phyloP scores from a whole-genome alignment of 2,888 invertebrate genomes.

The Yponomeuta sedellus region DNA sequence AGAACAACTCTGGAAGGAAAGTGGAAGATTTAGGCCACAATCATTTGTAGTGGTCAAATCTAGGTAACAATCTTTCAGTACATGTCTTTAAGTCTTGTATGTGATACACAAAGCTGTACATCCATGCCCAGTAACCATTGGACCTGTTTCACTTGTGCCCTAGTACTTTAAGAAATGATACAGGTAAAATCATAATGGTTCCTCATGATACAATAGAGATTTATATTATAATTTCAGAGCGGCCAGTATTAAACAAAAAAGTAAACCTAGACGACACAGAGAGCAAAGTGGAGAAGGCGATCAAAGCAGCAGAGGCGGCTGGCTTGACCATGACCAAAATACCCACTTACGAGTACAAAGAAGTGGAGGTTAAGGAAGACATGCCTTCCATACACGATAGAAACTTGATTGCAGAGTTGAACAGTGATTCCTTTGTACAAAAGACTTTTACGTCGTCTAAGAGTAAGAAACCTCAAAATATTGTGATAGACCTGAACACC shows the following conservation, averaged over 20 bases:
- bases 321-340: conserved; percentile 70
- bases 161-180: too few species aligned
- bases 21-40: too few species aligned
- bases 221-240: conserved; percentile 37
- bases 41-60: too few species aligned
- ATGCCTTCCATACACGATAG: conserved; percentile 74
- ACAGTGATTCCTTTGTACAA: conserved; percentile 81
- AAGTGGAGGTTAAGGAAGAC: conserved; percentile 64
- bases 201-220: too few species aligned
- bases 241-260: conserved; percentile 32
- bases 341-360: conserved; percentile 68
- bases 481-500: conserved; percentile 83
- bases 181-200: too few species aligned
- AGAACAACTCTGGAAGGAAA: too few species aligned
- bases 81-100: too few species aligned
- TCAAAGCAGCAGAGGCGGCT: conserved; percentile 69
- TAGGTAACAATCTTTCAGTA: too few species aligned
- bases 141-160: too few species aligned
- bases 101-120: too few species aligned
- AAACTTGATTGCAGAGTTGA: conserved; percentile 81
- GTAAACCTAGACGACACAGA: conserved; percentile 60
- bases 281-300: conserved; percentile 63
- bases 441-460: conserved; percentile 75
- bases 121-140: too few species aligned
- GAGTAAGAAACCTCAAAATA: conserved; percentile 80